phyloP scores from a whole-genome alignment of 1,140 invertebrate species.

The Heliconius nattereri region DNA sequence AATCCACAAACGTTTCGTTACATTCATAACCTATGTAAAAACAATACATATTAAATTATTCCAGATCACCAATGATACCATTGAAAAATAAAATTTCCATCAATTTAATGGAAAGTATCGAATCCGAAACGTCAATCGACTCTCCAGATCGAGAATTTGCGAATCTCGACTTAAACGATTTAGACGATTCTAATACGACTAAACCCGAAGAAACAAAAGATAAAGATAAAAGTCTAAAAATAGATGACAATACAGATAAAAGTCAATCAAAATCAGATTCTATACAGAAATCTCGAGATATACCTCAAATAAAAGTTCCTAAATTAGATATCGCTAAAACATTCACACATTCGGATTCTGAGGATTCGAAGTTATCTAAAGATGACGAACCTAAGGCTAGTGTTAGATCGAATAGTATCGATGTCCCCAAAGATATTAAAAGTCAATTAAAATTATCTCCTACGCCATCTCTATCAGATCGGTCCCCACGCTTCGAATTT shows the following conservation, averaged over 20 bases:
- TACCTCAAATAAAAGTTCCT: conserved; percentile 75
- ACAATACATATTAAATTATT: not conserved
- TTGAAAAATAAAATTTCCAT: conserved; percentile 78
- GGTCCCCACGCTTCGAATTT: conserved; percentile 64
- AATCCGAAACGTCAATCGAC: conserved; percentile 78
- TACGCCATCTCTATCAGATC: conserved; percentile 60
- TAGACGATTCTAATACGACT: conserved; percentile 60
- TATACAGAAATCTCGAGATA: conserved; percentile 51
- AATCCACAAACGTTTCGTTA: no score
- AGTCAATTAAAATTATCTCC: conserved; percentile 61
- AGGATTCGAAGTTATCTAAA: conserved; percentile 62
- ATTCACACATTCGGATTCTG: conserved; percentile 59
- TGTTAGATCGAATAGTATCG: conserved; percentile 59
- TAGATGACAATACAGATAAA: conserved; percentile 52
- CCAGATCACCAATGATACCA: conserved; percentile 74
- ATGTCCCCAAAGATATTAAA: conserved; percentile 56
- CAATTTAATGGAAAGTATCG: conserved; percentile 80
- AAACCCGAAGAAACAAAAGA: conserved; percentile 48
- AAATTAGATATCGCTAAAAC: conserved; percentile 62
- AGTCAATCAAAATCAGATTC: conserved; percentile 55
- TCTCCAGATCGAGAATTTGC: conserved; percentile 77
- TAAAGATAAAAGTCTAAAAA: conserved; percentile 43
- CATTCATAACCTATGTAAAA: not conserved
- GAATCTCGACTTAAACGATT: conserved; percentile 70
- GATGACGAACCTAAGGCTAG: conserved; percentile 61